Conservation (phyloP, 2,113 vertebrate genomes). For the Lophotis ruficrista region DNA sequence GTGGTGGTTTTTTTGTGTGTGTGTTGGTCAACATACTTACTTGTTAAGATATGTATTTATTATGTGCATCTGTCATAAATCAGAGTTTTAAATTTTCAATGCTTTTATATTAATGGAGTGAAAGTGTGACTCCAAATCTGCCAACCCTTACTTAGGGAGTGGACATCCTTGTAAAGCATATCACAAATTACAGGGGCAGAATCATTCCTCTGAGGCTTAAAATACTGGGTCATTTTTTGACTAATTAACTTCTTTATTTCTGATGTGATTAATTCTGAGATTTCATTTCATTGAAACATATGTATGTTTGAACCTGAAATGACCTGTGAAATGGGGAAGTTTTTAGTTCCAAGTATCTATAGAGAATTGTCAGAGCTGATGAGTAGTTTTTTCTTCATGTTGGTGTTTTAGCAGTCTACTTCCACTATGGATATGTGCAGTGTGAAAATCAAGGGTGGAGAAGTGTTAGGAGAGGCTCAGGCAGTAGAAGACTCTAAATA, state of each 20-base stretch:
- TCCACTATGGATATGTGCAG: background rate
- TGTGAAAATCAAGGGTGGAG: background rate
- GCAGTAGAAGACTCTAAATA: background rate
- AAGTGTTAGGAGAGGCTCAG: conserved; percentile 6
- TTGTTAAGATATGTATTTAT: background rate
- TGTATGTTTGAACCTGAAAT: background rate
- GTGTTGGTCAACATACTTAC: background rate
- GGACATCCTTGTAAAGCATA: background rate
- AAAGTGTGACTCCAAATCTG: background rate
- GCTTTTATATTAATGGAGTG: background rate
- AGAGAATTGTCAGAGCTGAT: background rate
- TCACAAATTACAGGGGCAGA: background rate
- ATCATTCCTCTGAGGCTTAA: background rate
- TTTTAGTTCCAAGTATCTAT: background rate
- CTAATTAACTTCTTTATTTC: background rate
- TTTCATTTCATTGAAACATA: background rate
- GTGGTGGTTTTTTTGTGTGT: background rate
- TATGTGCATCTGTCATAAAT: background rate
- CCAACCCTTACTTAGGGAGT: background rate
- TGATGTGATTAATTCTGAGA: background rate
- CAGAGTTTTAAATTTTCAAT: background rate
- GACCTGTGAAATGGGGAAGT: background rate
- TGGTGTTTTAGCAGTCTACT: background rate
- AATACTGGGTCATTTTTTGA: background rate
- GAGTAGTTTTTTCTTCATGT: background rate